Conservation (phyloP, 1,140 invertebrate genomes). For the Elymnias hypermnestra region DNA sequence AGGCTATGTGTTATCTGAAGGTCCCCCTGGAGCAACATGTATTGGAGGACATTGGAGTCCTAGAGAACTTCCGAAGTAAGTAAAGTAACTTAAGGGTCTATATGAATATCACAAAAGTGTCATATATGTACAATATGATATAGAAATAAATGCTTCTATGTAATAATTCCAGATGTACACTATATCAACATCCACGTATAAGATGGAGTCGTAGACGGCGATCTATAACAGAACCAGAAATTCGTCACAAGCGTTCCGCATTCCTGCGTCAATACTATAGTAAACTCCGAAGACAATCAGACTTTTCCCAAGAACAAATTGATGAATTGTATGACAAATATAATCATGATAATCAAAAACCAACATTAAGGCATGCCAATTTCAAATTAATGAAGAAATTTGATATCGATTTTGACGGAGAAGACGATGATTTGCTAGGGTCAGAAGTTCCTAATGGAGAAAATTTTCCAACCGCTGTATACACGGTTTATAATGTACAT, state of each 20-base stretch:
- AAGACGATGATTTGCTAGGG: conserved; percentile 37
- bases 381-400: conserved; percentile 67
- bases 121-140: too few species aligned
- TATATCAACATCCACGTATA: conserved; percentile 89
- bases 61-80: conserved; percentile 83
- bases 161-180: conserved; percentile 83
- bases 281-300: conserved; percentile 44
- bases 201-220: conserved; percentile 84
- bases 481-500: conserved; percentile 66
- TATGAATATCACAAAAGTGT: too few species aligned
- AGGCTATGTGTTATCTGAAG: conserved; percentile 89
- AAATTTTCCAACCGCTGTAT: conserved; percentile 62
- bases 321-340: conserved; percentile 64
- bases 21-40: conserved; percentile 95
- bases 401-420: conserved; percentile 47
- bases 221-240: conserved; percentile 72
- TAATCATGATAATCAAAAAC: conserved; percentile 53
- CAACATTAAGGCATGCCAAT: conserved; percentile 62
- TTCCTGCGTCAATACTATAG: conserved; percentile 72
- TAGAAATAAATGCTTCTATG: too few species aligned
- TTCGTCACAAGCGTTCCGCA: conserved; percentile 69
- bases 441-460: conserved; percentile 36
- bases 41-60: conserved; percentile 93
- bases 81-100: too few species aligned
- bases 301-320: conserved; percentile 44